phyloP scores from a whole-genome alignment of 1,140 invertebrate species.

The Apolygus lucorum region DNA sequence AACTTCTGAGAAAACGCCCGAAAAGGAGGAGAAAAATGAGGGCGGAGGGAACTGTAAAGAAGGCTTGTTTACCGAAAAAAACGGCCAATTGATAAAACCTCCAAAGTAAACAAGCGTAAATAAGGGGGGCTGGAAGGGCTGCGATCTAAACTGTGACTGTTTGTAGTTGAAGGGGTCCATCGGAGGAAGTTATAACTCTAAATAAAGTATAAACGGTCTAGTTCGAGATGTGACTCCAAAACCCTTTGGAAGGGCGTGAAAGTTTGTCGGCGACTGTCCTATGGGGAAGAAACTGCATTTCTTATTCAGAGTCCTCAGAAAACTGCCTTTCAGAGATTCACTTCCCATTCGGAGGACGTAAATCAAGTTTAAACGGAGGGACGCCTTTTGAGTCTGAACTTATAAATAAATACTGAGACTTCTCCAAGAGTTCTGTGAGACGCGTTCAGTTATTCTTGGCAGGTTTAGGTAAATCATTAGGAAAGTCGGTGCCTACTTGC shows the following conservation, averaged over 20 bases:
- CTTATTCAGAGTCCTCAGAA: not conserved
- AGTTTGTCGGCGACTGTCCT: not conserved
- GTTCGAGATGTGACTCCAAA: not conserved
- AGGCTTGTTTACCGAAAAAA: slow-evolving; percentile 3
- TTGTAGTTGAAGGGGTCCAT: slow-evolving; percentile 7
- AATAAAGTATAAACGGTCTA: slow-evolving; percentile 13
- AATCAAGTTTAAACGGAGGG: slow-evolving; percentile 6
- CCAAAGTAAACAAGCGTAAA: slow-evolving; percentile 13
- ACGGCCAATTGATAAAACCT: slow-evolving; percentile 15
- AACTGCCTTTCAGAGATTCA: not conserved
- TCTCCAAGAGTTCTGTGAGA: not conserved
- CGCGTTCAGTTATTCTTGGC: not conserved
- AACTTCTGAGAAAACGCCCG: no score
- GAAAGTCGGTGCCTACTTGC: no score
- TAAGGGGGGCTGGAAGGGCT: not conserved
- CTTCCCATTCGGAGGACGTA: not conserved
- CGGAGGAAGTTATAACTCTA: slow-evolving; percentile 15
- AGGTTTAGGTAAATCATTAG: slow-evolving; percentile 1
- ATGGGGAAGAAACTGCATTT: not conserved
- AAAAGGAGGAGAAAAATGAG: not conserved
- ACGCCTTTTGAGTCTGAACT: not conserved
- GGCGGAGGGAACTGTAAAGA: not conserved
- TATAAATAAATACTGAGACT: not conserved
- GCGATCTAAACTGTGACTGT: slow-evolving; percentile 7
- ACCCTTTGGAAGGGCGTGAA: not conserved